Evolutionary conservation across 2,113 vertebrate genomes (phyloP), one percentile per base, ranked within the genome.

Genomic region (Lichenostomus cassidix): DNA sequence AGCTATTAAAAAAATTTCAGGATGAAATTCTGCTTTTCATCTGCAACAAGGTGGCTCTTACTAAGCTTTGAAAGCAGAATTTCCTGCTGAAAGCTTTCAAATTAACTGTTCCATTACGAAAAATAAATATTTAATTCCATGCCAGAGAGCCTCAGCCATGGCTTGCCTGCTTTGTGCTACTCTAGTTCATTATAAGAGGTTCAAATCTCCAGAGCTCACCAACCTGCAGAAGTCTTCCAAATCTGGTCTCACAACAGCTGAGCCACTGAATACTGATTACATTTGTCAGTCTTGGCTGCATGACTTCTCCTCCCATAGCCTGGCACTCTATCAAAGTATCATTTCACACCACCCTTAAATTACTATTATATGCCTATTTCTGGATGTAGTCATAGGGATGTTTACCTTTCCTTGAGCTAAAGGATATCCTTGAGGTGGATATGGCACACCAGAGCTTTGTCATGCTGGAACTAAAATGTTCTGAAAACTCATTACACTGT

Each of bases 111-210:
- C 85, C 90, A 94, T 94, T 96, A 96, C 68, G 52, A 95, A 96
- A 96, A 96, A 96, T 92, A 94, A 96, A 95, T 95, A 96, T 78
- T 93, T 96, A 96, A 96, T 96, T 92, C 96, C 56, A 83, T 50
- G 94, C 88, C 94, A 92, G 76, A 89, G 44, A 93, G 76, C 56
- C 79, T 92, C 71, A 80, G 85, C 56, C 73, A 95, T 56, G 47
- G 85, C 60, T 92, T 81, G 93, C 88, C 90, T 93, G 92, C 90
- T 95, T 96, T 94, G 85, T 93, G 83, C 88, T 96, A 86, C 80
- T 95, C 67, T 47, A 90, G 93, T 90, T 97, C 88, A 90, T 96
- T 93, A 90, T 70, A 88, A 93, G 89, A 93, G 88, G 85, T 91
- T 92, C 88, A 92, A 94, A 92, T 96, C 94, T 97, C 94, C 75